These are phyloP conservation scores for Calcarius lapponicus DNA, from an alignment of 2,797 vertebrate species.

Conservation along the genomic window DNA sequence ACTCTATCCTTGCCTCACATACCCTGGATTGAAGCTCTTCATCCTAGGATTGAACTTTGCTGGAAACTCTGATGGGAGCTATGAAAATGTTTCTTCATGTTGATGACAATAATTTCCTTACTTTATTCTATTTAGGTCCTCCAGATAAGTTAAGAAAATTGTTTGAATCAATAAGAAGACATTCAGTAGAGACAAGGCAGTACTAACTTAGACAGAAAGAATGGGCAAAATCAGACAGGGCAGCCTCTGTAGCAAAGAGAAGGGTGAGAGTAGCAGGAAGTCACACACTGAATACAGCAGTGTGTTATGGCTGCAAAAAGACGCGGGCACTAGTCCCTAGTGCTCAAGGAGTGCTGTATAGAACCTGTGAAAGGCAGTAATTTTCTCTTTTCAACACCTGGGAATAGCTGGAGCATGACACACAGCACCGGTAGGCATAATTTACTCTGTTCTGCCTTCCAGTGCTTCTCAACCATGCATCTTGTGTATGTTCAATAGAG, in stretches of 20 bases:
- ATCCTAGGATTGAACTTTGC: neutral
- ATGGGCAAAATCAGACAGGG: neutral
- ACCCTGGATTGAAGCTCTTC: neutral
- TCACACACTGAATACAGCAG: neutral
- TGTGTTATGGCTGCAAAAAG: neutral
- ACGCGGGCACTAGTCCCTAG: accelerated
- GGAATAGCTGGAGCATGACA: neutral
- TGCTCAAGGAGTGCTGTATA: neutral
- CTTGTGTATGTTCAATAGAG: neutral
- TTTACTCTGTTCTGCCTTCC: neutral
- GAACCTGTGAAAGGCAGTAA: neutral
- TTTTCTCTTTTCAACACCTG: conserved; percentile 21
- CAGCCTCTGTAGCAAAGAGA: neutral
- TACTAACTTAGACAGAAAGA: neutral
- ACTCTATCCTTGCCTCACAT: neutral
- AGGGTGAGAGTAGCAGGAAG: neutral
- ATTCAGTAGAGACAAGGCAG: neutral
- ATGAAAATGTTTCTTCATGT: neutral
- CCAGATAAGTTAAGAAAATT: neutral
- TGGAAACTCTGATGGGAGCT: neutral
- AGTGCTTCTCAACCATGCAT: neutral
- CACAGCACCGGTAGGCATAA: neutral
- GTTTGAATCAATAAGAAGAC: neutral
- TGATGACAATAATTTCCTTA: neutral
- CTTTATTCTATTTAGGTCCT: neutral